phyloP scores from a whole-genome alignment of 2,888 invertebrate genomes.

The Dicyrtoma fusca region DNA sequence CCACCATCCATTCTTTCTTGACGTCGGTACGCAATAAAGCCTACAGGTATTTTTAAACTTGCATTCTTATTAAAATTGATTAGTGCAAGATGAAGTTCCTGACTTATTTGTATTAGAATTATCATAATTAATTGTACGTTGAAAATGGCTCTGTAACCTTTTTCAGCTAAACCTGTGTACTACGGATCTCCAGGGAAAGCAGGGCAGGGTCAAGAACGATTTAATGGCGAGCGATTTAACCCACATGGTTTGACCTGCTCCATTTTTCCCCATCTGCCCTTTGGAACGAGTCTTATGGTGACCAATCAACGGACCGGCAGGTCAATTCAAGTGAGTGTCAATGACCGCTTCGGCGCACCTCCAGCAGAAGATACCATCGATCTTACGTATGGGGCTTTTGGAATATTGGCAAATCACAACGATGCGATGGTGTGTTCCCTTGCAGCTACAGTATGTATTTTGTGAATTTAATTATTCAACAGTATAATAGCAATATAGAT shows the following conservation, averaged over 20 bases:
- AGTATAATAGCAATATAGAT: too few species aligned
- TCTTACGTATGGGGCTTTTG: slow-evolving; percentile 47
- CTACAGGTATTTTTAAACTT: too few species aligned
- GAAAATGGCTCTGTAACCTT: too few species aligned
- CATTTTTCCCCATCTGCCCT: slow-evolving; percentile 39
- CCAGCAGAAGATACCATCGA: slow-evolving; percentile 44
- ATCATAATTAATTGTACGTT: too few species aligned
- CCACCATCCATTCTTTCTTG: too few species aligned
- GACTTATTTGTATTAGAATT: too few species aligned
- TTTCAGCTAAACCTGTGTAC: slow-evolving; percentile 20
- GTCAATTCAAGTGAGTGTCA: slow-evolving; percentile 42
- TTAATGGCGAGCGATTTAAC: slow-evolving; percentile 31
- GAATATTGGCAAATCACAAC: slow-evolving; percentile 39
- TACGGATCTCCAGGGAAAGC: slow-evolving; percentile 32
- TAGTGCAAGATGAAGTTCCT: too few species aligned
- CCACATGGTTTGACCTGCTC: slow-evolving; percentile 29
- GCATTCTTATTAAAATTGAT: too few species aligned
- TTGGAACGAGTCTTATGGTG: slow-evolving; percentile 41
- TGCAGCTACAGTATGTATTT: slow-evolving; percentile 40
- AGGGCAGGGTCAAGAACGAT: slow-evolving; percentile 23
- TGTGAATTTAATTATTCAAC: too few species aligned
- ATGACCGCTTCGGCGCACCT: slow-evolving; percentile 44
- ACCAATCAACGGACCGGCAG: slow-evolving; percentile 40
- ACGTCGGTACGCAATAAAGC: too few species aligned
- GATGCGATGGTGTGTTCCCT: slow-evolving; percentile 43